Evolutionary conservation across 1,140 invertebrate genomes (phyloP), one percentile per base, ranked within the genome.

Genomic region (Nasonia giraulti): DNA sequence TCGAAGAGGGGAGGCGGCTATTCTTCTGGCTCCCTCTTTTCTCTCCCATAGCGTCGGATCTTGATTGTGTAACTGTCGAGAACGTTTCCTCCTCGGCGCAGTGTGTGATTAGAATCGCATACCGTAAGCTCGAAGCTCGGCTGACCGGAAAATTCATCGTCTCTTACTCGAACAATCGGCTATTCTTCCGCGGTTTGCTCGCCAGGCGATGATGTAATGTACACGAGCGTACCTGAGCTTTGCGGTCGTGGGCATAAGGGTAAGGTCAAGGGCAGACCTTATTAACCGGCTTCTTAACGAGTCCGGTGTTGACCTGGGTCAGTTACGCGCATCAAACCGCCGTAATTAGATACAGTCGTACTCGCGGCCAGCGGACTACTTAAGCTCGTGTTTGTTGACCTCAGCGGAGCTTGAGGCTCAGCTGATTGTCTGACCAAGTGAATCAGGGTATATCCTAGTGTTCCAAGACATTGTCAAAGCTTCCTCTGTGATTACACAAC

Each of bases 61-160:
- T 84, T 86, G 87, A 89, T 89, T 88, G 87, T 87, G 86, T 86
- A 88, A 89, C 87, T 89, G 89, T 89, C 87, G 14, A 85, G 87
- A 88, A 68, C 75, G 84, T 88, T 88, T 88, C 81, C 88, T 87
- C 20, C 83, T 86, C 50, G 82, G 80, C n/a, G 40, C 55, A 87
- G 81, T 85, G 27, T 27, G 27, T 1, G 76, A 84, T 84, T 84
- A 80, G 86, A 87, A 87, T 87, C 85, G 83, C 66, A 73, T 73
- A 33, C 27, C 66, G 17, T 76, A 37, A 37, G 55, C 20, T 37
- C 50, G 27, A 27, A 31, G 76, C 4, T 27, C 10, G 4, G 2
- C 5, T 76, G 10, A 47, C 12, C 12, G 31, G 27, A 62, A 62
- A 62, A 62, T n/a, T 50, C 14, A 50, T 50, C 47, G 11, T 50